Percentiles rank a stretch among this genome's conserved stretches.
Conservation (phyloP, 92 coral and sea anemone genomes). For the Parazoanthus darwini region DNA sequence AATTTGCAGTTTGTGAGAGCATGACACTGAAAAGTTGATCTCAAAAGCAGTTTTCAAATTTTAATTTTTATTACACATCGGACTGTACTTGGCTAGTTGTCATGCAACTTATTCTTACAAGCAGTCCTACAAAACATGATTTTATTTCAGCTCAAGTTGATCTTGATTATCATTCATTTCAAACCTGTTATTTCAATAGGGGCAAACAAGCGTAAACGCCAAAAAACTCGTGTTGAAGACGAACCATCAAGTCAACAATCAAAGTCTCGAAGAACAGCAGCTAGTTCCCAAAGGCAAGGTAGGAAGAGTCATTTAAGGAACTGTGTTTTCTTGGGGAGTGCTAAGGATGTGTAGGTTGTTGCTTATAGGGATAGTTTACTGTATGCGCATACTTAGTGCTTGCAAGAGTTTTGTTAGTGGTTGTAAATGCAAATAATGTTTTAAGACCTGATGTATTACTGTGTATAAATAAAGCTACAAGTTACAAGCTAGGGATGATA, state of each 20-base stretch:
- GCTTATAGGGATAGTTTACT: too few species aligned
- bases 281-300: slow-evolving; percentile 33
- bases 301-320: not conserved
- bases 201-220: slow-evolving; percentile 42
- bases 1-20: too few species aligned
- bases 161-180: too few species aligned
- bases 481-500: not conserved
- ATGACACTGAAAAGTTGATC: too few species aligned
- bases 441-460: too few species aligned
- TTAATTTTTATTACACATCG: too few species aligned
- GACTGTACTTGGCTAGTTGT: too few species aligned
- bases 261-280: slow-evolving; percentile 20
- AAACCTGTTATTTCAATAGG: not conserved
- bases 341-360: not conserved
- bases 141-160: too few species aligned
- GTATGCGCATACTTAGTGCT: not conserved
- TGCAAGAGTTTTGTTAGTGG: not conserved
- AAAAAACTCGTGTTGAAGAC: slow-evolving; percentile 16
- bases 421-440: not conserved
- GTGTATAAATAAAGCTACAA: too few species aligned
- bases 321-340: not conserved
- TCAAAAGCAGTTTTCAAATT: too few species aligned
- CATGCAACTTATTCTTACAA: too few species aligned
- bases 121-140: too few species aligned
- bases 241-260: slow-evolving; percentile 24